Percentiles rank a stretch among this genome's conserved stretches.
phyloP scores from a whole-genome alignment of 2,797 vertebrate species.

The Melanotaenia parkinsoni region DNA sequence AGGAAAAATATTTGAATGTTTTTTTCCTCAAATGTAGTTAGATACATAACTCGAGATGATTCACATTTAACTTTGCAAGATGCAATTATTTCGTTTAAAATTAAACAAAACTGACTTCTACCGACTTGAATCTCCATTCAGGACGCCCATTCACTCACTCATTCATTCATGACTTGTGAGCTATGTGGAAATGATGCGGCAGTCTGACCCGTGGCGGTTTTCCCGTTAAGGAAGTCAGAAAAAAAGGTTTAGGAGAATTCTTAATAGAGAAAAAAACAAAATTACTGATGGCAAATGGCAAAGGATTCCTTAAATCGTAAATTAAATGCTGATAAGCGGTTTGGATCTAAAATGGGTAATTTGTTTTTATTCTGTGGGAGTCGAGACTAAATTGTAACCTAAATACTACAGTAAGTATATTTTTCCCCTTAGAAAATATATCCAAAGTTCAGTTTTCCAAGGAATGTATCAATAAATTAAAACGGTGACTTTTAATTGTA shows the following conservation, averaged over 20 bases:
- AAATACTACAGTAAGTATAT: neutral
- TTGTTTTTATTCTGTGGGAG: neutral
- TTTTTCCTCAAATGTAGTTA: conserved; percentile 59
- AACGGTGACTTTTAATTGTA: neutral
- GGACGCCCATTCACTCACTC: conserved; percentile 34
- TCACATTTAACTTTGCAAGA: neutral
- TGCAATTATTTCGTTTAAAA: neutral
- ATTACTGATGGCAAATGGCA: neutral
- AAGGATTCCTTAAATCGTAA: neutral
- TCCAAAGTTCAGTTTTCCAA: neutral
- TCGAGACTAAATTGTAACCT: neutral
- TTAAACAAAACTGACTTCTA: neutral
- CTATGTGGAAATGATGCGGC: conserved; percentile 32
- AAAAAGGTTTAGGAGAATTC: neutral
- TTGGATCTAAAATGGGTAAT: neutral
- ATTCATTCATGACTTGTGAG: conserved; percentile 30
- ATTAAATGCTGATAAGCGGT: neutral
- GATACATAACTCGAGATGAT: conserved; percentile 23
- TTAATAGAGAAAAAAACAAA: neutral
- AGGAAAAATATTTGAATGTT: conserved; percentile 29
- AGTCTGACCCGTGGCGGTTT: conserved; percentile 10
- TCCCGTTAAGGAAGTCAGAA: conserved; percentile 8
- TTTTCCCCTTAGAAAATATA: neutral
- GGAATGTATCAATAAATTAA: neutral
- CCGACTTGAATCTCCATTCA: conserved; percentile 43